Conservation (phyloP, 2,797 vertebrate species). For the Siniperca undulata region DNA sequence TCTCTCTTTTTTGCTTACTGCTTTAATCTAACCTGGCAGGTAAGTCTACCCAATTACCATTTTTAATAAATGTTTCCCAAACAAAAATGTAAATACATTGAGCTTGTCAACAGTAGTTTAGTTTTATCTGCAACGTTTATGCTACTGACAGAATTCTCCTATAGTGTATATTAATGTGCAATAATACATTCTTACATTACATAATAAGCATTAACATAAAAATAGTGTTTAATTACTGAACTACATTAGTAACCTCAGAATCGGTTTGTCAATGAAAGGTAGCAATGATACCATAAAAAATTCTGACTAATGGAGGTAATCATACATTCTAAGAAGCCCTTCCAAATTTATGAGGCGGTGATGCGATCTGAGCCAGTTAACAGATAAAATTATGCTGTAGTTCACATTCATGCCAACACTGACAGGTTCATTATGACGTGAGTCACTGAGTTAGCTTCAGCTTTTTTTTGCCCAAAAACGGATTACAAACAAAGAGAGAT, state of each 20-base stretch:
- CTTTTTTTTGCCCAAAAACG: slow-evolving; percentile 14
- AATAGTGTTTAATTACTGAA: not conserved
- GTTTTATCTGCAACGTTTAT: not conserved
- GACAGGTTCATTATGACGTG: slow-evolving; percentile 22
- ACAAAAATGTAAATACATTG: slow-evolving; percentile 5
- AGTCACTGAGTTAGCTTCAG: slow-evolving; percentile 26
- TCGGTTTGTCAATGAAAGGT: not conserved
- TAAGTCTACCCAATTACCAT: slow-evolving; percentile 18
- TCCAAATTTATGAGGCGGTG: slow-evolving; percentile 5
- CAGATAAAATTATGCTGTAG: slow-evolving; percentile 13
- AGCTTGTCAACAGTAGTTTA: not conserved
- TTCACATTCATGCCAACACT: slow-evolving; percentile 12
- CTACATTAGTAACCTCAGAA: not conserved
- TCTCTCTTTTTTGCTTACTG: slow-evolving; percentile 18
- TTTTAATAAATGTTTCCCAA: slow-evolving; percentile 36
- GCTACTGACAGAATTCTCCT: not conserved
- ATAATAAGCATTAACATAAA: not conserved
- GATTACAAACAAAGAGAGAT: slow-evolving; percentile 49
- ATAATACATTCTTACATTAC: not conserved
- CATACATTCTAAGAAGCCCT: not conserved
- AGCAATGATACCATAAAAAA: not conserved
- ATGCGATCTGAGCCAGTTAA: slow-evolving; percentile 21
- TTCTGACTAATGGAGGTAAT: not conserved
- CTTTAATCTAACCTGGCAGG: slow-evolving; percentile 52
- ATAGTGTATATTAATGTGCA: not conserved